Base-by-base conservation (phyloP, 2,797 vertebrate genomes). In the Lerista edwardsae region DNA sequence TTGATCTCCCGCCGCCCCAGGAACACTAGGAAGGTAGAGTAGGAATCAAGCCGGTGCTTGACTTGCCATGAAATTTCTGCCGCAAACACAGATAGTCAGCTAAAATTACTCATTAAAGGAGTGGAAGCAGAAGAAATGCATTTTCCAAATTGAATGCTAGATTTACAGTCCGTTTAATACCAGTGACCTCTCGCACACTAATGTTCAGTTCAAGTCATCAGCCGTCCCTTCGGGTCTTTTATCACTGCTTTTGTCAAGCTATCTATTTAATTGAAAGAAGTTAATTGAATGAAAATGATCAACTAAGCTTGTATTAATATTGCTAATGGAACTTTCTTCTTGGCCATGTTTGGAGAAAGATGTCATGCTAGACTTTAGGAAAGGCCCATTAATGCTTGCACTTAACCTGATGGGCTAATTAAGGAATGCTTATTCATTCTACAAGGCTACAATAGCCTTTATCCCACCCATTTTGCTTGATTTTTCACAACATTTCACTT, bases 221-320 rank as follows among this genome's bases (percentile, higher is more conserved):
- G 97, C 97, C 95, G 96, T 97, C 97, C 97, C 97, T 97, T 93
- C 90, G 95, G 97, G 97, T 98, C 97, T 97, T 99, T 98, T 98
- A 99, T 99, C 98, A 98, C 98, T 96, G 96, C 98, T 97, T 98
- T 99, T 99, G 98, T 99, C 98, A 97, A 98, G 98, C 98, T 98
- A 98, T 99, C 98, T 98, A 98, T 99, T 99, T 99, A 99, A 99
- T 99, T 98, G 98, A 98, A 99, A 98, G 98, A 99, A 99, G 98
- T 99, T 99, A 99, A 99, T 99, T 99, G 99, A 99, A 99, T 99
- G 98, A 99, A 99, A 99, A 99, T 99, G 98, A 99, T 99, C 98
- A 99, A 98, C 98, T 99, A 99, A 99, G 99, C 98, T 99, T 98
- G 97, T 99, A 99, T 99, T 99, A 99, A 99, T 99, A 99, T 98